A percentile compares a stretch with the other conserved stretches of the same genome.
These are phyloP conservation scores for honey bee (Apis mellifera) DNA, from an alignment of 1,140 invertebrate genomes.

Conservation along the genomic window DNA sequence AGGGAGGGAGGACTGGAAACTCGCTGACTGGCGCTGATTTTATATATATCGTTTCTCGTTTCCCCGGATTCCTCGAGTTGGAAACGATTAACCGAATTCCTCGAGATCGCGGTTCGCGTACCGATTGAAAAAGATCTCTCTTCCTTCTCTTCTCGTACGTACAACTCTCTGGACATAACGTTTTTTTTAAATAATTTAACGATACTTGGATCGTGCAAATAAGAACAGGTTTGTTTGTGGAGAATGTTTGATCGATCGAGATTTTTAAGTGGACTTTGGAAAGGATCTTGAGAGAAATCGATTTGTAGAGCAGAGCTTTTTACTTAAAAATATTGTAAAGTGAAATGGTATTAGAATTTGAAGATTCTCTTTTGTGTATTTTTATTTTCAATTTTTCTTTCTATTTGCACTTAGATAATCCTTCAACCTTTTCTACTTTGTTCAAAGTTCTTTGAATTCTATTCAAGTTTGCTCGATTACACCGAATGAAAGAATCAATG, in stretches of 20 bases:
- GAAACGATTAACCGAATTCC: slow-evolving; percentile 48
- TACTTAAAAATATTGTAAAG: too few species aligned
- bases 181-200: background rate
- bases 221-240: background rate
- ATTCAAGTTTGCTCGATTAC: too few species aligned
- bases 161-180: slow-evolving; percentile 5
- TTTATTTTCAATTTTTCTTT: too few species aligned
- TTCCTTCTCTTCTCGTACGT: background rate
- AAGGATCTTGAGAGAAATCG: background rate
- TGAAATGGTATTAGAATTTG: too few species aligned
- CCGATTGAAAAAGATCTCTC: background rate
- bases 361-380: too few species aligned
- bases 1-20: background rate
- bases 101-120: slow-evolving; percentile 26
- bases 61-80: slow-evolving; percentile 31
- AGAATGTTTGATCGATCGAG: background rate
- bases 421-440: too few species aligned
- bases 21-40: slow-evolving; percentile 28
- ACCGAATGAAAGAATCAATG: too few species aligned
- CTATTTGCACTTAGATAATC: too few species aligned
- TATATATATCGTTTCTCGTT: slow-evolving; percentile 20
- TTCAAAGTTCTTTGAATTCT: too few species aligned
- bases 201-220: background rate
- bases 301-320: background rate
- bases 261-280: too few species aligned